Conservation (phyloP, 2,888 invertebrate genomes). For the Agrotis segetum region DNA sequence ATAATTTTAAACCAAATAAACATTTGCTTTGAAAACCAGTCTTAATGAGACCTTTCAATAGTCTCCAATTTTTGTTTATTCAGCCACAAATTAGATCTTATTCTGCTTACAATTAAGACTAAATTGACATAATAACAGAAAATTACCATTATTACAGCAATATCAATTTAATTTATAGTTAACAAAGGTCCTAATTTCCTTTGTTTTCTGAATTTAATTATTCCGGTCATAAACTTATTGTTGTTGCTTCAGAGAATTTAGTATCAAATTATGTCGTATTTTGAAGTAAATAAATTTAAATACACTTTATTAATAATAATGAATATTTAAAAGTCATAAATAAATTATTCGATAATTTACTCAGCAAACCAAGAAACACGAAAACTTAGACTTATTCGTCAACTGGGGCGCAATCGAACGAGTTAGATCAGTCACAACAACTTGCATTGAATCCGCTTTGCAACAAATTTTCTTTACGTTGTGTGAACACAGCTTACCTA, state of each 20-base stretch:
- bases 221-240: background rate
- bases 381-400: too few species aligned
- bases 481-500: background rate
- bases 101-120: slow-evolving; percentile 21
- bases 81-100: slow-evolving; percentile 6
- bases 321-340: too few species aligned
- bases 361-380: background rate
- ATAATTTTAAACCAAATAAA: background rate
- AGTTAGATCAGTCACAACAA: background rate
- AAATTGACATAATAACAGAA: slow-evolving; percentile 28
- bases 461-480: background rate
- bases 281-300: background rate
- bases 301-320: background rate
- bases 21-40: background rate
- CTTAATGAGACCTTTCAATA: background rate
- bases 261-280: background rate
- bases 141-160: slow-evolving; percentile 17
- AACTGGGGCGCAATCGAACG: too few species aligned
- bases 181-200: background rate
- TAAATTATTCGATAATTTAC: background rate
- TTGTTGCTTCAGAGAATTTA: background rate
- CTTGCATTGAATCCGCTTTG: background rate
- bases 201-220: slow-evolving; percentile 4
- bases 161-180: slow-evolving; percentile 13
- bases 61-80: slow-evolving; percentile 18